A percentile compares a stretch with the other conserved stretches of the same genome.
These are phyloP conservation scores for Popillia japonica DNA, from an alignment of 1,140 invertebrate genomes.

Conservation along the genomic window DNA sequence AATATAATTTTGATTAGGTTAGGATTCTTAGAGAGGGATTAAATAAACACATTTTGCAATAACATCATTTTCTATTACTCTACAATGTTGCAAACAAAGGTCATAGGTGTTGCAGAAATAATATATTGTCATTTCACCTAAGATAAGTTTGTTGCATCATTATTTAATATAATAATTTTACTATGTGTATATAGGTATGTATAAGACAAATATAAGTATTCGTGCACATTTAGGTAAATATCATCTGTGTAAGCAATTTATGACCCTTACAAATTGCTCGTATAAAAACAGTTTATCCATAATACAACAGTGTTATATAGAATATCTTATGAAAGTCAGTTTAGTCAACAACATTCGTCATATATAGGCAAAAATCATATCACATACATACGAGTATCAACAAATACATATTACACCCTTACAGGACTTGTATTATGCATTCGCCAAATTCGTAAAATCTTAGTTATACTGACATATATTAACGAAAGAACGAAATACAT, in stretches of 20 bases:
- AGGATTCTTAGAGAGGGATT: too few relatives aligned
- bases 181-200: not conserved
- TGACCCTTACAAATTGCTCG: slow-evolving; percentile 16
- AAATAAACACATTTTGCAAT: too few relatives aligned
- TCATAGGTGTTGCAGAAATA: too few relatives aligned
- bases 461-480: not conserved
- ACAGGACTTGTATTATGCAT: not conserved
- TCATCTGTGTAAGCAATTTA: slow-evolving; percentile 1
- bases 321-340: not conserved
- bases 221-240: not conserved
- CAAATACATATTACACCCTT: not conserved
- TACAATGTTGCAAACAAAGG: too few relatives aligned
- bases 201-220: too few relatives aligned
- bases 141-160: too few relatives aligned
- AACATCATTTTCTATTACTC: too few relatives aligned
- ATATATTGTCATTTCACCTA: too few relatives aligned
- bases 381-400: not conserved
- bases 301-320: not conserved
- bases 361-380: not conserved
- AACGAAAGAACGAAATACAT: not conserved
- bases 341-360: not conserved
- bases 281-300: slow-evolving; percentile 9
- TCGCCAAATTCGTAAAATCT: not conserved
- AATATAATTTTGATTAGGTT: too few relatives aligned
- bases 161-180: too few relatives aligned